Conservation (phyloP, 2,888 invertebrate species). For the Leptura quadrifasciata region DNA sequence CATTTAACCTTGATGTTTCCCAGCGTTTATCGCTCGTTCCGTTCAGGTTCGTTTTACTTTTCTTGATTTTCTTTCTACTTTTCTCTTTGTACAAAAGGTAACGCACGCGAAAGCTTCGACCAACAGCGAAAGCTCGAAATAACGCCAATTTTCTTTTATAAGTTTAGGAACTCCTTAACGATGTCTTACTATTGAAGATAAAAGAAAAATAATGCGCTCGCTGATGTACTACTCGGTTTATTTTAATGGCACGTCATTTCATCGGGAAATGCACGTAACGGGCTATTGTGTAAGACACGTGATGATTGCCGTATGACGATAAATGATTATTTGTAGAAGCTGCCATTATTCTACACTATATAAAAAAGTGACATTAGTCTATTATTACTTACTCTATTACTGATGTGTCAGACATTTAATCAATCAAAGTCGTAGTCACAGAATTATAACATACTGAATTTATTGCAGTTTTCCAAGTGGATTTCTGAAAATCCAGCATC, state of each 20-base stretch:
- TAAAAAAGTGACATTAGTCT: background rate
- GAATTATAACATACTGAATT: too few species aligned
- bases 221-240: slow-evolving; percentile 26
- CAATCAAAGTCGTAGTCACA: too few species aligned
- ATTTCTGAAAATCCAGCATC: too few species aligned
- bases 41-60: slow-evolving; percentile 45
- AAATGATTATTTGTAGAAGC: slow-evolving; percentile 8
- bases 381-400: background rate
- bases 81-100: slow-evolving; percentile 44
- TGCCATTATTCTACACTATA: background rate
- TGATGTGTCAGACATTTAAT: too few species aligned
- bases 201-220: slow-evolving; percentile 40
- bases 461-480: too few species aligned
- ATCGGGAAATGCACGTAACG: slow-evolving; percentile 5
- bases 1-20: slow-evolving; percentile 63
- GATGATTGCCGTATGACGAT: background rate
- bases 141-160: slow-evolving; percentile 56
- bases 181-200: slow-evolving; percentile 25
- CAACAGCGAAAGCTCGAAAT: slow-evolving; percentile 44
- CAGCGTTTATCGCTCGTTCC: slow-evolving; percentile 61
- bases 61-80: slow-evolving; percentile 56
- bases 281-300: background rate
- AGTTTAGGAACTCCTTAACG: slow-evolving; percentile 45
- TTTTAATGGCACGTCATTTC: slow-evolving; percentile 24
- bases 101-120: slow-evolving; percentile 30